Evolutionary conservation across 2,113 vertebrate species (phyloP).

Genomic region (Phaethornis superciliosus): DNA sequence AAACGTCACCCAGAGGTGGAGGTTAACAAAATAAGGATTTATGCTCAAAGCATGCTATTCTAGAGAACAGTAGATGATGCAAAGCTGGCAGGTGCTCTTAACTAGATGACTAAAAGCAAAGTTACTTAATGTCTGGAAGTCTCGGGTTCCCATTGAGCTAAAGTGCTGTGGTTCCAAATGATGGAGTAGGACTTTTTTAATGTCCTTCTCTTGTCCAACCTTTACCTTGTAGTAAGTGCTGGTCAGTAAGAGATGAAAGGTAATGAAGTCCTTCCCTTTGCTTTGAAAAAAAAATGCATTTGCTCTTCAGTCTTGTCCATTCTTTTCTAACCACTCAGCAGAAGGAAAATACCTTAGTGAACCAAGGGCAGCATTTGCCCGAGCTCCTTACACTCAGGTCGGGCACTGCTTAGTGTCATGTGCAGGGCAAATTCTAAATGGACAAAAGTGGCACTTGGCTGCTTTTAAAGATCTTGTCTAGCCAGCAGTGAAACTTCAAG

Average conservation of each 20-base stretch:
- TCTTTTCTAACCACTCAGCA: not conserved
- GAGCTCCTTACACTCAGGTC: fast-evolving
- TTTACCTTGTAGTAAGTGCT: not conserved
- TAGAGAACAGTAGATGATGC: not conserved
- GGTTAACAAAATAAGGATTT: not conserved
- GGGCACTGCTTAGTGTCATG: not conserved
- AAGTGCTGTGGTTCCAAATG: not conserved
- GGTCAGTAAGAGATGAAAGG: not conserved
- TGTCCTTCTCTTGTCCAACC: not conserved
- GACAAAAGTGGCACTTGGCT: not conserved
- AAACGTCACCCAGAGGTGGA: not conserved
- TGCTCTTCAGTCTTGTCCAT: not conserved
- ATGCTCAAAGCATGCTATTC: not conserved
- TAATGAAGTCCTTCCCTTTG: not conserved
- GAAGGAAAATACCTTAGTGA: not conserved
- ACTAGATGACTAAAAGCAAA: not conserved
- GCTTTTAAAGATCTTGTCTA: not conserved
- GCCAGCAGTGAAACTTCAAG: not conserved
- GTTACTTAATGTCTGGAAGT: not conserved
- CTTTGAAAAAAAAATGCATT: not conserved
- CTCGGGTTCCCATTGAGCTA: not conserved
- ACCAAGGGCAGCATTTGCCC: not conserved
- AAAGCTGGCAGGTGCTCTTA: not conserved
- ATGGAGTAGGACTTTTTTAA: not conserved
- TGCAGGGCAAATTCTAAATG: fast-evolving